Conservation (phyloP, 1,140 invertebrate species). For the Chionoecetes opilio region DNA sequence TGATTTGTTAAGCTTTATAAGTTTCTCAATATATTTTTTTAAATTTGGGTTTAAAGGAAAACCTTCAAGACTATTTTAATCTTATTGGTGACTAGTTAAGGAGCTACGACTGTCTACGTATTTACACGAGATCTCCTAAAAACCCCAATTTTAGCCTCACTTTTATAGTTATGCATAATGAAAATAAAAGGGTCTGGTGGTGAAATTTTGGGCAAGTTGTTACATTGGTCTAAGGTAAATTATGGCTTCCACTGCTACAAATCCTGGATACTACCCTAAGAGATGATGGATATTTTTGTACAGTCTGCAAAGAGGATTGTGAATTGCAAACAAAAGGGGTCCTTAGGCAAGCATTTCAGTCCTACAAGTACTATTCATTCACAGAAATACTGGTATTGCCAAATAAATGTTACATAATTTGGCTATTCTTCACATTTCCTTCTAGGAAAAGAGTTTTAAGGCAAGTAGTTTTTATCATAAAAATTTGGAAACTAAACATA, state of each 20-base stretch:
- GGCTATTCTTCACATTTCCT: constrained; percentile 20
- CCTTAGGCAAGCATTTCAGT: constrained; percentile 14
- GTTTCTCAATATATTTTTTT: too few relatives aligned
- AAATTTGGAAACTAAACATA: not conserved
- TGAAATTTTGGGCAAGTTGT: constrained; percentile 64
- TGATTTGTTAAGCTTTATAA: too few relatives aligned
- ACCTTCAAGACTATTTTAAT: constrained; percentile 24
- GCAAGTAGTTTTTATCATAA: constrained; percentile 64
- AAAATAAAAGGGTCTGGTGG: constrained; percentile 59
- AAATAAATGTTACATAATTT: not conserved
- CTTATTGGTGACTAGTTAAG: constrained; percentile 77
- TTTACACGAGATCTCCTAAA: constrained; percentile 76
- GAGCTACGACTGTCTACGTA: constrained; percentile 71
- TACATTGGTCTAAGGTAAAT: constrained; percentile 57
- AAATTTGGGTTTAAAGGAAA: too few relatives aligned
- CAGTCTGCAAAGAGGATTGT: constrained; percentile 4
- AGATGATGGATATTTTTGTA: constrained; percentile 17
- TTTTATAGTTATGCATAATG: constrained; percentile 37
- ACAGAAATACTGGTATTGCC: constrained; percentile 19
- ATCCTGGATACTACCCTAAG: constrained; percentile 59
- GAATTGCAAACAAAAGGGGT: constrained; percentile 27
- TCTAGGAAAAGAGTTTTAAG: constrained; percentile 51
- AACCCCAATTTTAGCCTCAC: constrained; percentile 59
- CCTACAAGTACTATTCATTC: not conserved
- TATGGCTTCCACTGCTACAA: constrained; percentile 61